Evolutionary conservation across 2,797 vertebrate genomes (phyloP), one percentile per base, ranked within the genome.

Genomic region (Parotocinclus haroldoi): DNA sequence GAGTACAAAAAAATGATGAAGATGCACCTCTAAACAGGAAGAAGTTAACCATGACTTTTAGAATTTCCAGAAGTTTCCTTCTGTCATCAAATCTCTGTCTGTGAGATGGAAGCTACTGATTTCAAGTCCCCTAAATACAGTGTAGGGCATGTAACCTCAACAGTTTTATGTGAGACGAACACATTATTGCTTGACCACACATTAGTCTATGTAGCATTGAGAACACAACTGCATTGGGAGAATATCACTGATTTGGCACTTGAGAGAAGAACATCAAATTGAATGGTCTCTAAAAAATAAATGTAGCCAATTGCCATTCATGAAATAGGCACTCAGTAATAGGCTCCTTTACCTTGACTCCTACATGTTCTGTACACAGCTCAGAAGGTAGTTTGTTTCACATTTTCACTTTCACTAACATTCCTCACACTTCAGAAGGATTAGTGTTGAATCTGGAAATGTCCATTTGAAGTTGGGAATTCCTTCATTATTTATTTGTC

Each of bases 321-420:
- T 63, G 74, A 78, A 74, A 81, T 79, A 75, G 78, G 63, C 59
- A 71, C 50, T 62, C 53, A 39, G 51, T 75, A 76, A 81, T 75
- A 58, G 75, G 45, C 55, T 67, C 56, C 58, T 76, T 79, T 73
- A 76, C 79, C 79, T 81, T 81, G 79, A 79, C 79, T 78, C 66
- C 45, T 52, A 12, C 58, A 74, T 62, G 61, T 68, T 71, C 45
- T 51, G 40, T 74, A 71, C 55, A 58, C 18, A 51, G 39, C 6
- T 45, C 70, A 72, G 56, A 58, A 48, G 58, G 44, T 65, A 66
- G 14, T 64, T 72, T 67, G 50, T 65, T 63, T 74, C 78, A 16
- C 52, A 54, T 64, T 70, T 68, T 68, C 27, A 5, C 65, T 12
- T 44, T 72, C 69, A 66, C 70, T 65, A 68, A 70, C 71, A 64